Base-by-base conservation (phyloP, 2,888 invertebrate species). In the Tholera decimalis region DNA sequence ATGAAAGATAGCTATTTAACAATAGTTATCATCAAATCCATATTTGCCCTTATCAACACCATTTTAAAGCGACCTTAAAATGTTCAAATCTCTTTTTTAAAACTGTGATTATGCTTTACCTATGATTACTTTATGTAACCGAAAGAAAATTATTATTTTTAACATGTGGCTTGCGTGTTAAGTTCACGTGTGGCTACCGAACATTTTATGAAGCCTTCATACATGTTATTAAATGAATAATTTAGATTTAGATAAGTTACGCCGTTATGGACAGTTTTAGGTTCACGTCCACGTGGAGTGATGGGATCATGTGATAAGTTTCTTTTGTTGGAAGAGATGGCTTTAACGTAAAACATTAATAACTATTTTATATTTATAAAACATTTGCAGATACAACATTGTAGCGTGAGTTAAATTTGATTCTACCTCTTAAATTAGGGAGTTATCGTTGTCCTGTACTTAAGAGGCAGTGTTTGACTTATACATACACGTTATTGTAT, bases 231-330 rank as follows among this genome's bases (percentile, higher is more conserved):
- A 57, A 62, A 73, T 28, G 57, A 46, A 71, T 57, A 22, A 57
- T 62, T 73, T 58, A 72, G 73, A 58, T 77, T 64, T 77, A 72
- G 77, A 62, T 61, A 61, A 66, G 60, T 62, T 46, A 47, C 43
- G 51, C 39, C 58, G 53, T 57, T 35, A 51, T 24, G 43, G 20
- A 9, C 0, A 13, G 1, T 50, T 67, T 49, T 50, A 30, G 28
- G 55, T 20, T 72, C 9, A 44, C 1, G 18, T 44, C 0, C 5
- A 26, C 18, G 49, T 43, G 15, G 1, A 39, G n/a, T n/a, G 4
- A 28, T 22, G 15, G 18, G 15, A 20, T 39, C 15, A 15, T 13
- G 18, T 39, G 20, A 41, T 41, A 15, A 15, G 37, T 18, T 18
- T 60, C 15, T 11, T 30, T 7, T 3, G 6, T 13, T 1, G 5